These are phyloP conservation scores for Apantesis nais DNA, from an alignment of 2,888 invertebrate species.

Conservation along the genomic window DNA sequence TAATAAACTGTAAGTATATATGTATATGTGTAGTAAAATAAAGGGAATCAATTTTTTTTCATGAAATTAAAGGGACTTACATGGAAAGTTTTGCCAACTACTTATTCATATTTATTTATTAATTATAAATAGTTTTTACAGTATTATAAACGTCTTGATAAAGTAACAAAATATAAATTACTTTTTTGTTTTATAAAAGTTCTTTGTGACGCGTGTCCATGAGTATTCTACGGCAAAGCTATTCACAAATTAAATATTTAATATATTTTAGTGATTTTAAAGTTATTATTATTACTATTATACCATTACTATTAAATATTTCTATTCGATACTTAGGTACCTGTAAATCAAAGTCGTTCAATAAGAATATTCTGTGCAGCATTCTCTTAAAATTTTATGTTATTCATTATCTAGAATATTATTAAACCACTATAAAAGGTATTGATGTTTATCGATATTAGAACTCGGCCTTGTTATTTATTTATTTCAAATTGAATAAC, in stretches of 20 bases:
- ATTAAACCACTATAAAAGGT: background rate
- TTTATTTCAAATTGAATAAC: slow-evolving; percentile 45
- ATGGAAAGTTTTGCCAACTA: too few relatives aligned
- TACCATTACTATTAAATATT: background rate
- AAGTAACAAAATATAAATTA: too few relatives aligned
- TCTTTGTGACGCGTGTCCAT: too few relatives aligned
- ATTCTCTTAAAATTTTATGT: background rate
- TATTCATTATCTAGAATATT: background rate
- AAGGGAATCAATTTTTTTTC: background rate
- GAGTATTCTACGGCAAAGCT: too few relatives aligned
- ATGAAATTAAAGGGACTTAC: background rate
- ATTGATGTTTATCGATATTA: background rate
- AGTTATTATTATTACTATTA: background rate
- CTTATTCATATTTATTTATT: too few relatives aligned
- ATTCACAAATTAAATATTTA: too few relatives aligned
- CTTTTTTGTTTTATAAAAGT: too few relatives aligned
- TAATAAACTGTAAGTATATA: too few relatives aligned
- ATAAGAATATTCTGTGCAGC: background rate
- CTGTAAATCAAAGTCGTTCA: background rate
- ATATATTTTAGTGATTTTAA: too few relatives aligned
- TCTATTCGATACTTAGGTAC: background rate
- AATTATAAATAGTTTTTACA: too few relatives aligned
- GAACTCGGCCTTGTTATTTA: slow-evolving; percentile 19
- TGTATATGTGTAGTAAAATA: background rate
- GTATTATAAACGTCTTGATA: too few relatives aligned